Conservation (phyloP, 2,797 vertebrate genomes). For the Syndactyla subalaris region DNA sequence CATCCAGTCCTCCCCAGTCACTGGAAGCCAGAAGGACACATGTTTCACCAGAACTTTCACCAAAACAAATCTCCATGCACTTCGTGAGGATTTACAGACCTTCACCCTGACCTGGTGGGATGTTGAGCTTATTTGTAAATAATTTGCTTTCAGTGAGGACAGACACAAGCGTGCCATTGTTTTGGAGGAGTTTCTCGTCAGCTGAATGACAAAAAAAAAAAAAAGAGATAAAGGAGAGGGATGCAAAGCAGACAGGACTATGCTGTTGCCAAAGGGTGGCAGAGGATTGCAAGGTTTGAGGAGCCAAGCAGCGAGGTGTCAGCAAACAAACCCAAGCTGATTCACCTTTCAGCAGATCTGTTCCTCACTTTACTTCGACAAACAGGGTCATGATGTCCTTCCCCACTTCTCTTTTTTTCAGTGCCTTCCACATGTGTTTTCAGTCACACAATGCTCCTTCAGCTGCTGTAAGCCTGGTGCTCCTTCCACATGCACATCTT, state of each 20-base stretch:
- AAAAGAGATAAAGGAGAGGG: not conserved
- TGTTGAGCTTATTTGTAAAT: not conserved
- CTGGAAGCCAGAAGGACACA: not conserved
- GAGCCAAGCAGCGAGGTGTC: conserved; percentile 13
- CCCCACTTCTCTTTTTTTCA: not conserved
- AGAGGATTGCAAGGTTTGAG: conserved; percentile 13
- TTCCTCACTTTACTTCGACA: not conserved
- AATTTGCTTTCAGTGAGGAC: not conserved
- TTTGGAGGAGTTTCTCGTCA: not conserved
- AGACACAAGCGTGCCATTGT: not conserved
- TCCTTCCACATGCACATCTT: not conserved
- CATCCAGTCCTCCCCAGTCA: not conserved
- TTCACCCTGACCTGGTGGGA: not conserved
- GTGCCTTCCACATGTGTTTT: not conserved
- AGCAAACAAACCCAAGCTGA: conserved; percentile 41
- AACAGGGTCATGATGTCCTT: not conserved
- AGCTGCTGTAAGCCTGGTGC: not conserved
- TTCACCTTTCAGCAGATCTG: conserved; percentile 18
- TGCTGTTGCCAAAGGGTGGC: conserved; percentile 17
- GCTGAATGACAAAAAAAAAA: not conserved
- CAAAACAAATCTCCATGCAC: not conserved
- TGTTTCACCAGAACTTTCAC: conserved; percentile 4
- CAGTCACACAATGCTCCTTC: not conserved
- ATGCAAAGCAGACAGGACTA: not conserved
- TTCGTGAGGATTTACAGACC: not conserved